A percentile compares a stretch with the other conserved stretches of the same genome.
phyloP scores from a whole-genome alignment of 2,113 vertebrate species.

The Dolichallabes microphthalmus region DNA sequence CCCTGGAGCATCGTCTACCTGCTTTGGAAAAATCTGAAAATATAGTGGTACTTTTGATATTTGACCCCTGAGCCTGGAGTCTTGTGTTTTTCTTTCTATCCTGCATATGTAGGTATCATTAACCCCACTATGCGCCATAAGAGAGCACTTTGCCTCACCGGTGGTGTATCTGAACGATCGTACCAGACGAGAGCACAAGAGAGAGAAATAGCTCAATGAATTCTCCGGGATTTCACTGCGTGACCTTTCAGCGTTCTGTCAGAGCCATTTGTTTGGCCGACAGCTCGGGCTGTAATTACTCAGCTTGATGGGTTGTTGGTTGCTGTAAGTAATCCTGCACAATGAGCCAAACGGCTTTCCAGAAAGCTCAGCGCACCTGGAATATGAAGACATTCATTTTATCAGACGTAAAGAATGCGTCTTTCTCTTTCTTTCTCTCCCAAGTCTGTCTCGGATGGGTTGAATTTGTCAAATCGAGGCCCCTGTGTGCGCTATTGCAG shows the following conservation, averaged over 20 bases:
- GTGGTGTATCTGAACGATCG: slow-evolving; percentile 24
- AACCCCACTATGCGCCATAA: slow-evolving; percentile 26
- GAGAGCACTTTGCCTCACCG: slow-evolving; percentile 31
- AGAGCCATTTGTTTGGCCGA: slow-evolving; percentile 68
- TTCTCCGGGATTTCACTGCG: slow-evolving; percentile 62
- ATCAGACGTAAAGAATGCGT: slow-evolving; percentile 6
- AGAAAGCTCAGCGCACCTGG: slow-evolving; percentile 48
- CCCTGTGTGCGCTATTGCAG: slow-evolving; percentile 6
- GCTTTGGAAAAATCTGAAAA: neutral
- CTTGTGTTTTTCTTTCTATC: neutral
- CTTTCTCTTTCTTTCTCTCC: slow-evolving; percentile 13
- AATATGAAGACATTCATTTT: slow-evolving; percentile 42
- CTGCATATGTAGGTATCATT: slow-evolving; percentile 37
- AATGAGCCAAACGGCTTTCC: slow-evolving; percentile 58
- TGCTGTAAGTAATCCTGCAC: slow-evolving; percentile 52
- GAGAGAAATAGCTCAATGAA: slow-evolving; percentile 54
- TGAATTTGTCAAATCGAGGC: slow-evolving; percentile 16
- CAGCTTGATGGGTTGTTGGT: slow-evolving; percentile 55
- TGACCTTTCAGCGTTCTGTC: slow-evolving; percentile 71
- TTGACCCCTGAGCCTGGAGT: slow-evolving; percentile 2
- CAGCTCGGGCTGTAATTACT: slow-evolving; percentile 64
- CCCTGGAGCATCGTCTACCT: neutral
- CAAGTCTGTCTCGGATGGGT: slow-evolving; percentile 7
- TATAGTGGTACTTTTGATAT: slow-evolving; percentile 5
- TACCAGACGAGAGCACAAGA: neutral